Evolutionary conservation across 2,113 vertebrate species (phyloP).

Genomic region (Tetrao urogallus): DNA sequence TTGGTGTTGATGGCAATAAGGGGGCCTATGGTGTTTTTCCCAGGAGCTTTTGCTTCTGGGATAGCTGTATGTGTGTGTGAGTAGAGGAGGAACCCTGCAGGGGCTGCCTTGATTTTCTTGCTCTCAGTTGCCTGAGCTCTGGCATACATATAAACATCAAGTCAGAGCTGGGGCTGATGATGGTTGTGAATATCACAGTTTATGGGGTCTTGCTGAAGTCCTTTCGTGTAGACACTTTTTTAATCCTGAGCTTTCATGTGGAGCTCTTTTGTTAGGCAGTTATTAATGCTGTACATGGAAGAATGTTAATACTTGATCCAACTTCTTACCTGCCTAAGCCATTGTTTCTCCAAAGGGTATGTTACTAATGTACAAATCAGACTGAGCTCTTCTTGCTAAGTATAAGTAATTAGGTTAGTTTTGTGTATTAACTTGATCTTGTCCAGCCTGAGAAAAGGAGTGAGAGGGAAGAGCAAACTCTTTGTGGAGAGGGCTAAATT

Average conservation of each 20-base stretch:
- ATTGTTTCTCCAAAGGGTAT: not conserved
- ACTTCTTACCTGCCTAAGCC: not conserved
- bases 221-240: accelerated
- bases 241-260: accelerated
- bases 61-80: not conserved
- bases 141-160: accelerated
- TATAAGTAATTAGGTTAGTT: not conserved
- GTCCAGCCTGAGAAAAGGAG: not conserved
- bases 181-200: not conserved
- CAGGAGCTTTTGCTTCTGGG: not conserved
- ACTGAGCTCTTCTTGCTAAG: not conserved
- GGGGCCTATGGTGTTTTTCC: accelerated
- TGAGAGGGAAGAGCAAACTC: not conserved
- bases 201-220: accelerated
- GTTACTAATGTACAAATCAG: not conserved
- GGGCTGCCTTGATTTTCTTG: accelerated
- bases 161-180: not conserved
- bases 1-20: accelerated
- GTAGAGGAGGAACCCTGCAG: not conserved
- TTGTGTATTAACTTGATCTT: not conserved
- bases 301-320: not conserved
- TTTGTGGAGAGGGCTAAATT: not conserved
- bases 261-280: accelerated
- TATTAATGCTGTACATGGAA: not conserved
- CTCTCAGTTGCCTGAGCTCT: not conserved